Percentiles rank a stretch among this genome's conserved stretches.
phyloP scores from a whole-genome alignment of 2,888 invertebrate genomes.

The Mamestra brassicae region DNA sequence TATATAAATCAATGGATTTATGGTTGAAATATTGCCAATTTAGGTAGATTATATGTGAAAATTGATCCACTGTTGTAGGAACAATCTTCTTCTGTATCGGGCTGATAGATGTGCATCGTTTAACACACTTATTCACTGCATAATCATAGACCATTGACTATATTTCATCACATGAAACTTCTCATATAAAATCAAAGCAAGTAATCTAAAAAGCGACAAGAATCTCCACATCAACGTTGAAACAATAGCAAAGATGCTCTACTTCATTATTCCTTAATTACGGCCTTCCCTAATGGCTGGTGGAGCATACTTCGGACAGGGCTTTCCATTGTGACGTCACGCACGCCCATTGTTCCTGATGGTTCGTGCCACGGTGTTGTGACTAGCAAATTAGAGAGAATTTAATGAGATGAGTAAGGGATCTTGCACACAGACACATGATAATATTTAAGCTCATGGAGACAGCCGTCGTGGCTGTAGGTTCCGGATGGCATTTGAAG shows the following conservation, averaged over 20 bases:
- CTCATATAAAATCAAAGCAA: not conserved
- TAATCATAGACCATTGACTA: not conserved
- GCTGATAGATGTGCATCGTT: too few species aligned
- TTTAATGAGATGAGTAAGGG: not conserved
- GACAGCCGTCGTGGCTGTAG: too few species aligned
- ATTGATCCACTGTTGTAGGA: too few species aligned
- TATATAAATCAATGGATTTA: not conserved
- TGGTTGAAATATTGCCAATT: not conserved
- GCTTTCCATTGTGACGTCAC: slow-evolving; percentile 63
- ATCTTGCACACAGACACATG: not conserved
- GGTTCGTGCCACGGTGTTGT: not conserved
- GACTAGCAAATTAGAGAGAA: not conserved
- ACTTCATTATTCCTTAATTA: slow-evolving; percentile 52
- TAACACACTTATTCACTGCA: not conserved
- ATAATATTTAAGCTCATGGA: too few species aligned
- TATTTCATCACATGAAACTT: not conserved
- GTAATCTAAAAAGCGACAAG: not conserved
- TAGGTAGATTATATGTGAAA: not conserved
- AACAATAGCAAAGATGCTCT: slow-evolving; percentile 51
- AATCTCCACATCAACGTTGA: slow-evolving; percentile 3
- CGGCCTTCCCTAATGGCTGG: slow-evolving; percentile 28
- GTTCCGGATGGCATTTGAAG: too few species aligned
- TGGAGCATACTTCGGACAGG: slow-evolving; percentile 48
- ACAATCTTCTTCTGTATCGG: too few species aligned
- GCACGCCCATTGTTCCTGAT: slow-evolving; percentile 52